Evolutionary conservation across 1,140 invertebrate species (phyloP).

Genomic region (Conus betulinus): DNA sequence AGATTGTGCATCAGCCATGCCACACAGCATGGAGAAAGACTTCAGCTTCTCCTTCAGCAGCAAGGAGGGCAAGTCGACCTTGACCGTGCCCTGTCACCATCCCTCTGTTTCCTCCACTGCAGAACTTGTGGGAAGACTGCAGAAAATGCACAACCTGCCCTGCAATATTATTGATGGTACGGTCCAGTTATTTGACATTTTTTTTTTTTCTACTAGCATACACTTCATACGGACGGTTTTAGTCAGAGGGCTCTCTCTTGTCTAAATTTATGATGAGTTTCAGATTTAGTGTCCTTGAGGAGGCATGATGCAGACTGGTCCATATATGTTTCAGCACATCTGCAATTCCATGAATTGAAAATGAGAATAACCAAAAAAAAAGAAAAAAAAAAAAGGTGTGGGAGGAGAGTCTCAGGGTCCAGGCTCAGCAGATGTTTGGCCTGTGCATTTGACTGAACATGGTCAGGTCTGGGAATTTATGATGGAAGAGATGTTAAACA

Average conservation of each 20-base stretch:
- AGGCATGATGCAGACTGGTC: no score
- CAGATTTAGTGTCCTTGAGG: not conserved
- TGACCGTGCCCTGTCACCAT: slow-evolving; percentile 65
- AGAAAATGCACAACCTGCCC: slow-evolving; percentile 84
- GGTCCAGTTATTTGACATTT: not conserved
- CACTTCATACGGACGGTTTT: not conserved
- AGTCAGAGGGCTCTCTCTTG: not conserved
- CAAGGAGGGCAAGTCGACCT: slow-evolving; percentile 57
- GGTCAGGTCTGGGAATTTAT: no score
- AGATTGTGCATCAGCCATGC: slow-evolving; percentile 43
- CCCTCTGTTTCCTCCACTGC: slow-evolving; percentile 63
- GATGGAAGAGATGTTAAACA: no score
- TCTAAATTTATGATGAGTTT: not conserved
- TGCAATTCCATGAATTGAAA: no score
- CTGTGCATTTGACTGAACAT: no score
- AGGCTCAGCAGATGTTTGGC: no score
- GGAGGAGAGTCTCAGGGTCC: no score
- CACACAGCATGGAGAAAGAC: slow-evolving; percentile 59
- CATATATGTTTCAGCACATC: no score
- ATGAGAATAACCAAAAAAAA: no score
- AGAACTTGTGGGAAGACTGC: slow-evolving; percentile 82
- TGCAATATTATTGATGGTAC: slow-evolving; percentile 81
- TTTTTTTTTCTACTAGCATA: not conserved
- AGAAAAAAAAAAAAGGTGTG: no score
- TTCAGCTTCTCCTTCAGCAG: slow-evolving; percentile 67